Base-by-base conservation (phyloP, 1,140 invertebrate species). In the Drosophila nannoptera region DNA sequence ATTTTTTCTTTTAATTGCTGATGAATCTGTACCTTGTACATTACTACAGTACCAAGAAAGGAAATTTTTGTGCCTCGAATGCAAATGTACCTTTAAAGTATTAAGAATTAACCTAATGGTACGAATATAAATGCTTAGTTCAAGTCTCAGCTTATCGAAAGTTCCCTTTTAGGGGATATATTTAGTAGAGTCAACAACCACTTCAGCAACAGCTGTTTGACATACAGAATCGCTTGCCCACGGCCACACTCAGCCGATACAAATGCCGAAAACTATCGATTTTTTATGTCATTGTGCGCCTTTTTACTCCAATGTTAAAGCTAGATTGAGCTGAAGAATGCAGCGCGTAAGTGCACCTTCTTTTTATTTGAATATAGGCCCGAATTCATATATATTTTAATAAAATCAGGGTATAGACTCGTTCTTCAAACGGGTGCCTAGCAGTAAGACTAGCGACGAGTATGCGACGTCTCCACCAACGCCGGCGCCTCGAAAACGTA, bases 401-500 rank as follows among this genome's bases (percentile, higher is more conserved):
- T 46, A 8, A 29, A 38, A 38, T 0, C 38, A 87, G 82, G 69
- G 72, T 22, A 86, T 86, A 50, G 75, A 87, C 63, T 31, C 68
- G 16, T 87, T 75, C 60, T 87, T 86, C 46, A 82, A 87, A 9
- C 72, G 63, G 32, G 11, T 87, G 48, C 64, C 81, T 2, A 43
- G 45, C 35, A 81, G 65, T 38, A 66, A 75, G 11, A 77, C 66
- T 31, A 58, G 58, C 16, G 67, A 61, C 2, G 68, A 77, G 2
- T 63, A 71, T 7, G 50, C 49, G 14, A 16, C 52, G 35, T 5
- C 11, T 22, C 72, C 78, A 64, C 80, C 78, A 35, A 4, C 14
- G 3, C 75, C 78, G 70, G 81, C 74, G 45, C 77, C 74, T 46
- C 83, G 77, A 52, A 88, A 87, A 58, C 68, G 87, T 5, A 89